These are phyloP conservation scores for Stomorhina lunata DNA, from an alignment of 2,888 invertebrate genomes.

Conservation along the genomic window DNA sequence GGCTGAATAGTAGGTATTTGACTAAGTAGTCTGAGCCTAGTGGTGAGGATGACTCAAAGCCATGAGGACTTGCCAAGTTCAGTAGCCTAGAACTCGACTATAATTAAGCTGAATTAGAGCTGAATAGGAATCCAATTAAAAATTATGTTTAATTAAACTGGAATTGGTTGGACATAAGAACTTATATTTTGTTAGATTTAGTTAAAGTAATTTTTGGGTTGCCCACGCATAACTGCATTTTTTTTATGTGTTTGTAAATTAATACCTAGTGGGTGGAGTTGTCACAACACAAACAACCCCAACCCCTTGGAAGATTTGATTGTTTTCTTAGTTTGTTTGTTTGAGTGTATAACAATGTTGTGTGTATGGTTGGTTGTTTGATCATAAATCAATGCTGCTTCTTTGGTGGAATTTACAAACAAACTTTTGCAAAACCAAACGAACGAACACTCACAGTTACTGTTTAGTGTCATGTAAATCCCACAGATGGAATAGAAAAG, in stretches of 20 bases:
- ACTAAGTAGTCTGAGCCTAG: too few species aligned
- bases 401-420: constrained; percentile 17
- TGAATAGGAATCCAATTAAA: too few species aligned
- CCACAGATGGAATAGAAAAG: not conserved
- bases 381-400: constrained; percentile 46
- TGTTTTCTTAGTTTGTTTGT: not conserved
- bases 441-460: not conserved
- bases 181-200: too few species aligned
- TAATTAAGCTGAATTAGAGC: too few species aligned
- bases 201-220: not conserved
- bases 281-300: constrained; percentile 2
- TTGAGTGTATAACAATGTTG: not conserved
- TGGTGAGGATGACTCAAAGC: too few species aligned
- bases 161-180: too few species aligned
- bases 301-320: not conserved
- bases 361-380: constrained; percentile 20
- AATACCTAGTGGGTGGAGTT: not conserved
- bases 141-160: too few species aligned
- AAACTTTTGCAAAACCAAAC: constrained; percentile 2
- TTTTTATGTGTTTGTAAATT: not conserved
- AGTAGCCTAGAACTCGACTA: too few species aligned
- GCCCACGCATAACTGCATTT: not conserved
- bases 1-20: too few species aligned
- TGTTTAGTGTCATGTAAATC: too few species aligned
- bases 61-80: too few species aligned